Percentiles rank a stretch among this genome's conserved stretches.
Conservation (phyloP, 2,797 vertebrate species). For the Orestias chungarensis region DNA sequence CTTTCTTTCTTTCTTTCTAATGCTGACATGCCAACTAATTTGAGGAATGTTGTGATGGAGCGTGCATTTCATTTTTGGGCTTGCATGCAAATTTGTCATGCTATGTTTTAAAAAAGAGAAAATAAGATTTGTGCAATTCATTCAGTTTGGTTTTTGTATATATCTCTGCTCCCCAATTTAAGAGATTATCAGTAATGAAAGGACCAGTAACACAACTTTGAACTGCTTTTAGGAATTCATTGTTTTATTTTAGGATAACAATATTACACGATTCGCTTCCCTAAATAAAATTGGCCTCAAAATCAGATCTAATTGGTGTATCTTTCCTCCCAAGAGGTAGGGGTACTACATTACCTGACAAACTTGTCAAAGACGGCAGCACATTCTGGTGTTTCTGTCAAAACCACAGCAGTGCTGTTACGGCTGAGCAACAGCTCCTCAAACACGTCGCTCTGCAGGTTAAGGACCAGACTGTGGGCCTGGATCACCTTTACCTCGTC, state of each 20-base stretch:
- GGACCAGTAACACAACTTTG: neutral
- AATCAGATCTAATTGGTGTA: neutral
- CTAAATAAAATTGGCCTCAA: neutral
- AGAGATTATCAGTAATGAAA: neutral
- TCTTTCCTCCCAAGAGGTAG: neutral
- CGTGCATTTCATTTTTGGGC: too few species aligned
- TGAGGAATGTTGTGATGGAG: too few species aligned
- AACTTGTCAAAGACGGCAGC: slow-evolving; percentile 92
- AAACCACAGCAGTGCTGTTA: slow-evolving; percentile 78
- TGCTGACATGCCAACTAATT: too few species aligned
- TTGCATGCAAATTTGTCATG: too few species aligned
- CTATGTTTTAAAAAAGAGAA: neutral
- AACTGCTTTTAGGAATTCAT: neutral
- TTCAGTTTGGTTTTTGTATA: neutral
- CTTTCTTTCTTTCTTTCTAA: too few species aligned
- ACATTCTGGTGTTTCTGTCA: slow-evolving; percentile 83
- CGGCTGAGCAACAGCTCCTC: slow-evolving; percentile 85
- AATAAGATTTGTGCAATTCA: neutral
- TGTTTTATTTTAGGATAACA: neutral
- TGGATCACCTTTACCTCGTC: slow-evolving; percentile 94
- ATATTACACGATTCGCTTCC: neutral
- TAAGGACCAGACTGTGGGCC: slow-evolving; percentile 89
- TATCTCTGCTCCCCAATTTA: neutral
- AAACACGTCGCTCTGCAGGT: slow-evolving; percentile 90
- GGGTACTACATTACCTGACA: slow-evolving; percentile 80